Conservation (phyloP, 2,888 invertebrate genomes). For the Eupithecia pulchellata region DNA sequence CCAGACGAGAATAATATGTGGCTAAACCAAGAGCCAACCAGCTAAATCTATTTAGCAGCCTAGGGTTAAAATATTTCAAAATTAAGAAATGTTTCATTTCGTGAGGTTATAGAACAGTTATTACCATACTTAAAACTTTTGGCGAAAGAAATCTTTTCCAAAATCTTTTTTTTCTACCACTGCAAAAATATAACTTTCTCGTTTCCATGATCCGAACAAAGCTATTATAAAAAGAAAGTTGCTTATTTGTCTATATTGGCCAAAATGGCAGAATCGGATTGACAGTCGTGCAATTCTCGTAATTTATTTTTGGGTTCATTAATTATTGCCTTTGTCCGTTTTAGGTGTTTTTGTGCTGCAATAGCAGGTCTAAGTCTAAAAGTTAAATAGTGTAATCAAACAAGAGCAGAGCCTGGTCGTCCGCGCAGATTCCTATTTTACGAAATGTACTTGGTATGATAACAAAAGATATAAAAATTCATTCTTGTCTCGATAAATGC, state of each 20-base stretch:
- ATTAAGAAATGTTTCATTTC: too few species aligned
- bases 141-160: too few species aligned
- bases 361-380: constrained; percentile 50
- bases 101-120: too few species aligned
- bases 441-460: constrained; percentile 79
- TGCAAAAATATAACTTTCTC: too few species aligned
- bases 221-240: constrained; percentile 40
- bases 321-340: constrained; percentile 66
- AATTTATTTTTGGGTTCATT: constrained; percentile 79
- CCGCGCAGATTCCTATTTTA: constrained; percentile 67
- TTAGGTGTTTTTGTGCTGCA: constrained; percentile 54
- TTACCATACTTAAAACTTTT: too few species aligned
- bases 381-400: constrained; percentile 44
- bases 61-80: too few species aligned
- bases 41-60: too few species aligned
- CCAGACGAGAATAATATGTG: too few species aligned
- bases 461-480: constrained; percentile 84
- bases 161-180: too few species aligned
- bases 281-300: constrained; percentile 80
- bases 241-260: constrained; percentile 65
- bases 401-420: constrained; percentile 47
- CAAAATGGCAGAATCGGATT: constrained; percentile 82
- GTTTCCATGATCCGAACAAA: neutral
- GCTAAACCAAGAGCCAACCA: too few species aligned
- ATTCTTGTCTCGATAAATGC: constrained; percentile 69